Evolutionary conservation across 2,888 invertebrate species (phyloP), one percentile per base, ranked within the genome.

Genomic region (Agelastica alni): DNA sequence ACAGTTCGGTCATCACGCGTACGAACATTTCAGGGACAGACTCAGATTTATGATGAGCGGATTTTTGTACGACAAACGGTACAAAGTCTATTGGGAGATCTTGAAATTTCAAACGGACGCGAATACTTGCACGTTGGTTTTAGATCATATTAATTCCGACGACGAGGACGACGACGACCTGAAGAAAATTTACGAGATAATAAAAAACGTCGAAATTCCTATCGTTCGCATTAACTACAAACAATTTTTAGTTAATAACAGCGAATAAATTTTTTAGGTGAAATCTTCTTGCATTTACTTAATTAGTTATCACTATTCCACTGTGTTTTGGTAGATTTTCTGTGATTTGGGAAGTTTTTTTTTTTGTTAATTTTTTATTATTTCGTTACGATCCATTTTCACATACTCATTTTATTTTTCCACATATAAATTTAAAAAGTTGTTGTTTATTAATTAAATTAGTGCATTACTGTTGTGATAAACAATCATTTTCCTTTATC

Each of bases 91-190:
- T 44, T 46, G 46, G 31, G 30, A 45, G n/a, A 53, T 58, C 43
- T 32, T 58, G 14, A 39, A 37, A 3, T 39, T 17, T 14, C 49
- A 55, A 42, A 22, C 26, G 14, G 36, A 39, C 20, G 12, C 42
- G 7, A 41, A 17, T 12, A 58, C 37, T 43, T 55, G 49, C 17
- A 53, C 51, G n/a, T 47, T 58, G n/a, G 49, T 53, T 18, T 31
- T 58, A 9, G 41, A 58, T 13, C 22, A 26, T 4, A 20, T 54
- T 2, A 9, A n/a, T 13, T 12, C 20, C 1, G 14, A 5, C 4
- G 42, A 28, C n/a, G 20, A 20, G 9, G 46, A 46, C 2, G 14
- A 22, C 2, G 39, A 6, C 16, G 17, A 18, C 7, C 30, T 28
- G 17, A 30, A n/a, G 6, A 22, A 53, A 2, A 41, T 53, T 5